phyloP scores from a whole-genome alignment of 2,888 invertebrate genomes.

The Magallana nippona region DNA sequence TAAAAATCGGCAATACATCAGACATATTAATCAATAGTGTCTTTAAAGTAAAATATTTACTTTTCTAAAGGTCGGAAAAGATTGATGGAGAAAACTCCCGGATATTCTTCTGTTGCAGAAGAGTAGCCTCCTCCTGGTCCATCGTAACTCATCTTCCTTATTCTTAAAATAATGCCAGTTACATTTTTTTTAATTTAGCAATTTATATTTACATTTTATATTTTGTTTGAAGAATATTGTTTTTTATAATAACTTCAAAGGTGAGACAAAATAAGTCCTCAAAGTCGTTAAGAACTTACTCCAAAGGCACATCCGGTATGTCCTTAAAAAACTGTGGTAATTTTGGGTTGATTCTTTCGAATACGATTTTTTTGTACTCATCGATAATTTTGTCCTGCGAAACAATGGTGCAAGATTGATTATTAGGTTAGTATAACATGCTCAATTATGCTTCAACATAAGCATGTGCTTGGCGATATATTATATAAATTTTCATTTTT shows the following conservation, averaged over 20 bases:
- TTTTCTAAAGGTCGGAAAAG: slow-evolving; percentile 64
- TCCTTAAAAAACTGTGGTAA: slow-evolving; percentile 73
- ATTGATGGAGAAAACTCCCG: slow-evolving; percentile 77
- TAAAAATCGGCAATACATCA: too few relatives aligned
- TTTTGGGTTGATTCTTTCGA: slow-evolving; percentile 71
- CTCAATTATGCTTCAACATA: too few relatives aligned
- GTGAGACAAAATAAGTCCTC: too few relatives aligned
- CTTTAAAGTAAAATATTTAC: slow-evolving; percentile 55
- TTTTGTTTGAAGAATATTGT: too few relatives aligned
- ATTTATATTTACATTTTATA: too few relatives aligned
- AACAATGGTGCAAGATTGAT: neutral
- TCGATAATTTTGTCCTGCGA: slow-evolving; percentile 74
- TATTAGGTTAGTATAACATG: too few relatives aligned
- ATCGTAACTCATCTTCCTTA: slow-evolving; percentile 61
- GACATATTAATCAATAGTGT: neutral
- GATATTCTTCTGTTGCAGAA: slow-evolving; percentile 74
- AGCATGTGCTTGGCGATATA: neutral
- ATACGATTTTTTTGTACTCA: slow-evolving; percentile 72
- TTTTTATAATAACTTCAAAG: too few relatives aligned
- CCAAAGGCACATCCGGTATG: slow-evolving; percentile 60
- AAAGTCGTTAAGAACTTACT: slow-evolving; percentile 48
- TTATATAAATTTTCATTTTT: neutral
- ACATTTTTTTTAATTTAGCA: too few relatives aligned
- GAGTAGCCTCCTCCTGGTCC: slow-evolving; percentile 75
- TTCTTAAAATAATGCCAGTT: slow-evolving; percentile 50